Conservation (phyloP, 2,888 invertebrate genomes). For the Cistogaster globosa region DNA sequence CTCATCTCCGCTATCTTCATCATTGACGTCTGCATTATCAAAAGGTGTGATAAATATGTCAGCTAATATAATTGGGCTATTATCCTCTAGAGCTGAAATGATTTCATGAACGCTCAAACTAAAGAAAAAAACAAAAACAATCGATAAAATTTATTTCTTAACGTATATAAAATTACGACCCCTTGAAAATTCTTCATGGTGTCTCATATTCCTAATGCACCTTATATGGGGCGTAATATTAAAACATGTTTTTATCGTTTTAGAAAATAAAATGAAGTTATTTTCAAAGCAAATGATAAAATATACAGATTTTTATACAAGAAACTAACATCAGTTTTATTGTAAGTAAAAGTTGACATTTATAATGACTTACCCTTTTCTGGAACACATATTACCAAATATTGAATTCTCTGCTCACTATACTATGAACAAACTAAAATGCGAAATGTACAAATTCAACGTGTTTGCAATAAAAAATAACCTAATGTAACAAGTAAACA, state of each 20-base stretch:
- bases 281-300: too few relatives aligned
- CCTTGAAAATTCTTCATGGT: conserved; percentile 12
- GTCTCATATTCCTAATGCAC: too few relatives aligned
- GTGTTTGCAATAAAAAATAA: too few relatives aligned
- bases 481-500: too few relatives aligned
- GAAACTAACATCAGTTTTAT: conserved; percentile 3
- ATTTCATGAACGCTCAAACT: conserved; percentile 16
- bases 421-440: neutral
- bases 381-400: neutral
- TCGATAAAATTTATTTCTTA: too few relatives aligned
- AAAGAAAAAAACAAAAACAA: too few relatives aligned
- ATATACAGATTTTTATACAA: conserved; percentile 2
- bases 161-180: too few relatives aligned
- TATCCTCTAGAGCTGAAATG: conserved; percentile 8
- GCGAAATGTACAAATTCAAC: neutral
- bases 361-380: conserved; percentile 6
- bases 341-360: conserved; percentile 24
- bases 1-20: conserved; percentile 1
- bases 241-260: neutral
- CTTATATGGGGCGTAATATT: conserved; percentile 4
- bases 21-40: neutral
- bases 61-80: conserved; percentile 4
- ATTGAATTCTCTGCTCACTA: neutral
- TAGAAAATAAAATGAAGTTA: neutral
- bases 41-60: conserved; percentile 26